phyloP scores from a whole-genome alignment of 2,888 invertebrate species.

The Polydrusus pterygomalis region DNA sequence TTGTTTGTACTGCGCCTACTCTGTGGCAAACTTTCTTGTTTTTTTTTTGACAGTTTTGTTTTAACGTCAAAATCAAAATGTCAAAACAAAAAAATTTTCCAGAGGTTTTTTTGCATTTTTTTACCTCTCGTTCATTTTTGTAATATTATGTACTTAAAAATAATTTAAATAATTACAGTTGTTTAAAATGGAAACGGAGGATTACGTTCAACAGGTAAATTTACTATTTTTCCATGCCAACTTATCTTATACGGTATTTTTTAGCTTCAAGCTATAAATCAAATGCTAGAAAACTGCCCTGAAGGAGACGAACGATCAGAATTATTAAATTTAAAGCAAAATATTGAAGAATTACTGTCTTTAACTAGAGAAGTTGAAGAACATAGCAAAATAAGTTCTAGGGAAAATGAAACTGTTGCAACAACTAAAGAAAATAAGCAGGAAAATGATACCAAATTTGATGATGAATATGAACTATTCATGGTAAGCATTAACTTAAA shows the following conservation, averaged over 20 bases:
- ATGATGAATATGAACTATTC: constrained; percentile 80
- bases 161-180: not conserved
- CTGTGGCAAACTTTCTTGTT: too few species aligned
- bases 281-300: constrained; percentile 51
- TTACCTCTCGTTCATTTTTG: not conserved
- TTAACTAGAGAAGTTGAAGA: constrained; percentile 56
- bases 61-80: too few species aligned
- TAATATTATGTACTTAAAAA: not conserved
- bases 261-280: constrained; percentile 60
- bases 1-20: too few species aligned
- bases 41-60: too few species aligned
- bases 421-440: not conserved
- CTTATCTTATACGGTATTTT: constrained; percentile 25
- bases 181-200: constrained; percentile 17
- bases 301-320: constrained; percentile 59
- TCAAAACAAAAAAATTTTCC: too few species aligned
- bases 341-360: constrained; percentile 61
- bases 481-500: constrained; percentile 73
- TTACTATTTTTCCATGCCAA: not conserved
- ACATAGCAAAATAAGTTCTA: not conserved
- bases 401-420: constrained; percentile 1
- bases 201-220: constrained; percentile 22
- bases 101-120: too few species aligned
- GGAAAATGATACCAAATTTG: constrained; percentile 60
- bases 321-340: constrained; percentile 59